Percentiles rank a stretch among this genome's conserved stretches.
Conservation (phyloP, 1,140 invertebrate genomes). For the Polypedilum pembai region DNA sequence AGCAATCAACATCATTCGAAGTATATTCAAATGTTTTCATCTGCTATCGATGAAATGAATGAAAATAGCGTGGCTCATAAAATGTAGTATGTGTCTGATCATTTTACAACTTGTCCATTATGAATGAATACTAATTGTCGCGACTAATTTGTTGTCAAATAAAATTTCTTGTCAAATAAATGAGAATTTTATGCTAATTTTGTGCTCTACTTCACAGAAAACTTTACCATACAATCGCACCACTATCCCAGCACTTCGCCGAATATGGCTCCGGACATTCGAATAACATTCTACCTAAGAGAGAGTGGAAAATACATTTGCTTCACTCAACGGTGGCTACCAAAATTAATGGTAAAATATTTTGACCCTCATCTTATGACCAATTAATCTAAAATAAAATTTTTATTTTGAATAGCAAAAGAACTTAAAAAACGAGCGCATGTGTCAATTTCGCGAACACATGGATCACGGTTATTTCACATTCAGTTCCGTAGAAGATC, state of each 20-base stretch:
- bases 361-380: not conserved
- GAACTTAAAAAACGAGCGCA: not conserved
- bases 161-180: not conserved
- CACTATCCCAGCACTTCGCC: not conserved
- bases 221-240: not conserved
- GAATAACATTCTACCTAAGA: constrained; percentile 24
- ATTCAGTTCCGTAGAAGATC: constrained; percentile 13
- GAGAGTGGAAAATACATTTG: not conserved
- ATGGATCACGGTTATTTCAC: constrained; percentile 10
- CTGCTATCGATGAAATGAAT: too few species aligned
- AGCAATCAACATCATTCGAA: not conserved
- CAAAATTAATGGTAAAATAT: not conserved
- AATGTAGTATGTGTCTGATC: not conserved
- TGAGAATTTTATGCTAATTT: not conserved
- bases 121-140: constrained; percentile 18
- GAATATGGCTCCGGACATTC: not conserved
- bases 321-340: constrained; percentile 10
- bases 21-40: constrained; percentile 9
- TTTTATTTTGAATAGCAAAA: not conserved
- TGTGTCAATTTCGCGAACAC: not conserved
- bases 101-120: constrained; percentile 1
- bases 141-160: constrained; percentile 17
- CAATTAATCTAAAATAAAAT: not conserved
- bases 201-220: not conserved
- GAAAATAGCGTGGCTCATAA: too few species aligned